Percentiles rank a stretch among this genome's conserved stretches.
Evolutionary conservation across 2,113 vertebrate genomes (phyloP).

Genomic region (Columba livia): DNA sequence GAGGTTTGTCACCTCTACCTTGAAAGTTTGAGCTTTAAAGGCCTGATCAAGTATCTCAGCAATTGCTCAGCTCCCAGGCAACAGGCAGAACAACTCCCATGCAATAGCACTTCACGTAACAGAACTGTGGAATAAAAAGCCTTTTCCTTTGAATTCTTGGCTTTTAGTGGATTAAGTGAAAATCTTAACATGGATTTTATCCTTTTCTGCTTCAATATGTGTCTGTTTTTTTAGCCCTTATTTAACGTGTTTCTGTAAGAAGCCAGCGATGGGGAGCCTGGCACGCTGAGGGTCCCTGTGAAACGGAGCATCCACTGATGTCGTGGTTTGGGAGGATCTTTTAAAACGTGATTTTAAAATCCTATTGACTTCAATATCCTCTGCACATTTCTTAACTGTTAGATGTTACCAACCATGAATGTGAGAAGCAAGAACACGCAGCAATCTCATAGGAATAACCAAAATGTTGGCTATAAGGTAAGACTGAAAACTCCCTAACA

Average conservation of each 20-base stretch:
- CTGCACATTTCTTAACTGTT: neutral
- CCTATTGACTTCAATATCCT: neutral
- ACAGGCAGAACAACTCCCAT: neutral
- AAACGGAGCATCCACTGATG: neutral
- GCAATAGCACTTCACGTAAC: neutral
- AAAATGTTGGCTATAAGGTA: neutral
- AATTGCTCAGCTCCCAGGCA: no score
- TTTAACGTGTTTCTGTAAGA: neutral
- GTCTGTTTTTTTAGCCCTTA: neutral
- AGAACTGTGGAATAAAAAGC: neutral
- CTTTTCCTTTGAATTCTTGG: neutral
- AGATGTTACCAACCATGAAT: neutral
- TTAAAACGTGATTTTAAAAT: neutral
- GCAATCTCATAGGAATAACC: neutral
- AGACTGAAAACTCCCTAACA: neutral
- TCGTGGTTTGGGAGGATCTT: neutral
- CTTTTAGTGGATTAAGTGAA: neutral
- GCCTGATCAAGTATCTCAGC: no score
- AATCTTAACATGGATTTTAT: neutral
- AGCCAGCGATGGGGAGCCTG: neutral
- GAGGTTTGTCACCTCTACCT: neutral
- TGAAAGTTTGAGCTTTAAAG: neutral
- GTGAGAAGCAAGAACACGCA: slow-evolving; percentile 10
- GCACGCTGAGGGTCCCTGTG: neutral
- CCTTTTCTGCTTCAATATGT: neutral